Conservation (phyloP, 1,140 invertebrate species). For the Trichonephila inaurata region DNA sequence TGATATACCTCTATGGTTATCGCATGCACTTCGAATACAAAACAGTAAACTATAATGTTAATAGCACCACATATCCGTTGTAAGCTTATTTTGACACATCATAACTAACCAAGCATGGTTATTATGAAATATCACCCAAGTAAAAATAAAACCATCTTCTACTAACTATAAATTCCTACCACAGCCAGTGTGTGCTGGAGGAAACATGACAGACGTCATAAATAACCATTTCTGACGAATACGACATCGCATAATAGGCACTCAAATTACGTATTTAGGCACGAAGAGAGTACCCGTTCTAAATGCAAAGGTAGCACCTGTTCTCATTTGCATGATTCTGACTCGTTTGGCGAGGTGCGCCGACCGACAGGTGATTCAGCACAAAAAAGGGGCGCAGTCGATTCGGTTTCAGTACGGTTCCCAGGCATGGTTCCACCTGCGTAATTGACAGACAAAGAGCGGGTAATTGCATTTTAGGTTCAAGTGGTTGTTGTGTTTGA, state of each 20-base stretch:
- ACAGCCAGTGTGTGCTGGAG: not conserved
- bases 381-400: not conserved
- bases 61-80: too few relatives aligned
- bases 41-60: too few relatives aligned
- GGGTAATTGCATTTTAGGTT: too few relatives aligned
- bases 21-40: too few relatives aligned
- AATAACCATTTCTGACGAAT: constrained; percentile 24
- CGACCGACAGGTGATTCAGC: constrained; percentile 26
- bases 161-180: not conserved
- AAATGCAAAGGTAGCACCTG: constrained; percentile 11
- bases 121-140: too few relatives aligned
- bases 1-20: too few relatives aligned
- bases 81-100: too few relatives aligned
- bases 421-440: not conserved
- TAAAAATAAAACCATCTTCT: not conserved
- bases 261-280: constrained; percentile 42
- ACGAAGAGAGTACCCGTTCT: not conserved
- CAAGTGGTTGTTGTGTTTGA: too few relatives aligned
- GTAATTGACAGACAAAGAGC: too few relatives aligned
- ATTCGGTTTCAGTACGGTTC: not conserved
- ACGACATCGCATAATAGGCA: constrained; percentile 25
- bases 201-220: constrained; percentile 5
- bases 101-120: too few relatives aligned
- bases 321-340: constrained; percentile 48
- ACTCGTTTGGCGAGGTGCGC: not conserved